phyloP scores from a whole-genome alignment of 2,797 vertebrate genomes.

The Rhinatrema bivittatum region DNA sequence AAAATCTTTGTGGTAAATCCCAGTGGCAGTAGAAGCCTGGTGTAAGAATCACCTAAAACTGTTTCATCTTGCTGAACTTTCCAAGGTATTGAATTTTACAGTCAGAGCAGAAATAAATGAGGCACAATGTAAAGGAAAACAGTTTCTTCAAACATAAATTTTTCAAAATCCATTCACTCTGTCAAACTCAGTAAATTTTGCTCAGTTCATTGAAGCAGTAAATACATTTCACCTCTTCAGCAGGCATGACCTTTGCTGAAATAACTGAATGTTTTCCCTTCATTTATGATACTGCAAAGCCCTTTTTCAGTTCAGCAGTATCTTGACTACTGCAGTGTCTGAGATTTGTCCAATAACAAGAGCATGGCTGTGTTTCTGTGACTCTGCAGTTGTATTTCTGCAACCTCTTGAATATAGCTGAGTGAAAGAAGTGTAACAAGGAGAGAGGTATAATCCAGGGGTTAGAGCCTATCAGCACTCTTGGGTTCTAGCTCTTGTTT shows the following conservation, averaged over 20 bases:
- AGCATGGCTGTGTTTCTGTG: background rate
- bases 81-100: background rate
- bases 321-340: background rate
- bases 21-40: too few relatives aligned
- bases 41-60: too few relatives aligned
- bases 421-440: background rate
- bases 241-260: slow-evolving; percentile 14
- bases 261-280: slow-evolving; percentile 12
- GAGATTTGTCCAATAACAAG: background rate
- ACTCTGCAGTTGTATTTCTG: background rate
- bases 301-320: background rate
- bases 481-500: background rate
- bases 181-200: slow-evolving; percentile 11
- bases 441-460: too few relatives aligned
- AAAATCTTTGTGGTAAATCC: too few relatives aligned
- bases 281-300: slow-evolving; percentile 7
- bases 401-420: background rate
- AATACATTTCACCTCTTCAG: slow-evolving; percentile 13
- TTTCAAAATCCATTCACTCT: slow-evolving; percentile 4
- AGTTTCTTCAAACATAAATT: slow-evolving; percentile 9
- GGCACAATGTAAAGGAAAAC: background rate
- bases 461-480: background rate
- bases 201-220: slow-evolving; percentile 10
- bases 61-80: too few relatives aligned
- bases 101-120: background rate